Percentiles rank a stretch among this genome's conserved stretches.
Conservation (phyloP, 2,113 vertebrate genomes). For the Myotis yumanensis region DNA sequence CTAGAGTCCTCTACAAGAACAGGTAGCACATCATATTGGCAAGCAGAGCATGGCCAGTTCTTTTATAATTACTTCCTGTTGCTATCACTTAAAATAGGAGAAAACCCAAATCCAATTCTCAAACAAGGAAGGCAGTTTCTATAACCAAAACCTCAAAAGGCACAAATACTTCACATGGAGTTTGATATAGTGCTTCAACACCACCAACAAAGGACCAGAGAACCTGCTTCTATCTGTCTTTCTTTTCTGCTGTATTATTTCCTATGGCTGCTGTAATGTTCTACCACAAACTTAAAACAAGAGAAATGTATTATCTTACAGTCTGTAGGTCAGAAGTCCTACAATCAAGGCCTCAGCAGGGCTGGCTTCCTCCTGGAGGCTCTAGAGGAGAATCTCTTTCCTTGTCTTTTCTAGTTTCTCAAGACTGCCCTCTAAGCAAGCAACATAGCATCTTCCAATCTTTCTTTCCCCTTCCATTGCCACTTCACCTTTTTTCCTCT, state of each 20-base stretch:
- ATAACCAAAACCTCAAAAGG: neutral
- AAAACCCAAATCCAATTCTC: neutral
- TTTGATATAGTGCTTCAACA: neutral
- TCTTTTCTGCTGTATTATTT: neutral
- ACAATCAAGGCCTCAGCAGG: neutral
- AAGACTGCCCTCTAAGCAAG: neutral
- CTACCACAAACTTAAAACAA: neutral
- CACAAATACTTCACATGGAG: neutral
- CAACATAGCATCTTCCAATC: neutral
- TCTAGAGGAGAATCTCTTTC: neutral
- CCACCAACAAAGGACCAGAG: neutral
- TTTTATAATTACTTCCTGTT: neutral
- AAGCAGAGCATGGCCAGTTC: neutral
- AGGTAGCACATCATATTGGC: neutral
- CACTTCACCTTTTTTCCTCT: neutral
- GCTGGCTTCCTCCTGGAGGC: neutral
- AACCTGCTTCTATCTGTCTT: neutral
- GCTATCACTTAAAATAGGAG: neutral
- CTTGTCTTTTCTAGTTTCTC: neutral
- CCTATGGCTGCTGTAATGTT: neutral
- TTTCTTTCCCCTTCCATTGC: neutral
- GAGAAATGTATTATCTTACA: neutral
- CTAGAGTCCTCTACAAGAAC: neutral
- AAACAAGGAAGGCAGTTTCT: neutral
- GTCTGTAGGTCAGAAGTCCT: neutral